phyloP scores from a whole-genome alignment of 2,113 vertebrate species.

The Onychostruthus taczanowskii region DNA sequence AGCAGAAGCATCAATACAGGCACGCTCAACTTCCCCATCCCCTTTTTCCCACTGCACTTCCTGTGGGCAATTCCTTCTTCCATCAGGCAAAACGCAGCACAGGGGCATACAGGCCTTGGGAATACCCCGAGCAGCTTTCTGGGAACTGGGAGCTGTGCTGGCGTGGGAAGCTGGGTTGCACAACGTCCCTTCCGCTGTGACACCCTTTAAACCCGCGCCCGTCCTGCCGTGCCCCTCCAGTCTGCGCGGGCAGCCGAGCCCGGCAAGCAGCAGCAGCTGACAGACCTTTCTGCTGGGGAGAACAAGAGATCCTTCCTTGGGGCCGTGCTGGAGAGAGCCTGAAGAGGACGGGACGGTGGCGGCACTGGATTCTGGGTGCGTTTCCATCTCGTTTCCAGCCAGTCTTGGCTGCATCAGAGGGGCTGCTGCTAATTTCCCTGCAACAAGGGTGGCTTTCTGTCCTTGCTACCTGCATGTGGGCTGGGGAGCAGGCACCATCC shows the following conservation, averaged over 20 bases:
- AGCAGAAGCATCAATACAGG: neutral
- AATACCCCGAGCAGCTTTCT: neutral
- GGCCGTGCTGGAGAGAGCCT: neutral
- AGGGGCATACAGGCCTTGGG: neutral
- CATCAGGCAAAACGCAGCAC: neutral
- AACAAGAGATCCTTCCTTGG: rapidly evolving
- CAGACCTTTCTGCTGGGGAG: neutral
- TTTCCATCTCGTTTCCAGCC: neutral
- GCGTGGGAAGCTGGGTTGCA: neutral
- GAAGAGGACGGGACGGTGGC: neutral
- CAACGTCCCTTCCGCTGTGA: neutral
- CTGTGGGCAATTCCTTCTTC: neutral
- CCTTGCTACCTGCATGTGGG: neutral
- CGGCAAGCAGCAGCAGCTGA: neutral
- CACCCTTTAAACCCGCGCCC: neutral
- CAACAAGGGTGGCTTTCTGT: neutral
- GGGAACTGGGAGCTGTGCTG: rapidly evolving
- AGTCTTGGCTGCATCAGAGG: rapidly evolving
- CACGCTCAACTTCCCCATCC: neutral
- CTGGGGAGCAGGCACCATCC: neutral
- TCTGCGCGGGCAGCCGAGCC: rapidly evolving
- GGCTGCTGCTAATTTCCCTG: neutral
- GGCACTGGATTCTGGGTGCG: neutral
- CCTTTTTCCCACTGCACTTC: neutral
- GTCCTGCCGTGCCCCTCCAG: neutral